Conservation (phyloP, 2,113 vertebrate species). For the Ageneiosus marmoratus region DNA sequence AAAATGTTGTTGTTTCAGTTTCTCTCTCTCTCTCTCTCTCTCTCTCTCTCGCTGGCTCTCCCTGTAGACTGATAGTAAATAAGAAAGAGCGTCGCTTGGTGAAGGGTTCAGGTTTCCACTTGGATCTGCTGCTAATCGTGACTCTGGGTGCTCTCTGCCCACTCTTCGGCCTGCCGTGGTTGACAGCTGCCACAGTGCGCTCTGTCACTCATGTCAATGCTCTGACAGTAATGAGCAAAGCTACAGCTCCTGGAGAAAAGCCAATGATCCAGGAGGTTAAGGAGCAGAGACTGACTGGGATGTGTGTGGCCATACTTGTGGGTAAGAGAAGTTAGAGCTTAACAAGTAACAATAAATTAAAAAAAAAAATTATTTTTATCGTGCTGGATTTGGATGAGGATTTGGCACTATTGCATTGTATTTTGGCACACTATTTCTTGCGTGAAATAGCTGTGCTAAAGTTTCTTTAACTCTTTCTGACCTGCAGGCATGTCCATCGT, state of each 20-base stretch:
- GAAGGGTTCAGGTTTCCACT: constrained; percentile 95
- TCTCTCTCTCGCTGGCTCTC: background rate
- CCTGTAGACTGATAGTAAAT: constrained; percentile 88
- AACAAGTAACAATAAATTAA: background rate
- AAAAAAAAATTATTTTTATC: background rate
- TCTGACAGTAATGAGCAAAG: constrained; percentile 95
- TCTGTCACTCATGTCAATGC: constrained; percentile 95
- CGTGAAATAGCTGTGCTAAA: background rate
- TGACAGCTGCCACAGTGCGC: constrained; percentile 91
- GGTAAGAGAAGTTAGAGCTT: constrained; percentile 75
- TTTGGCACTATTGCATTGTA: background rate
- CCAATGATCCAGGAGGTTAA: constrained; percentile 95
- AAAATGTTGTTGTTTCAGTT: background rate
- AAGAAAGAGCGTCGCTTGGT: constrained; percentile 90
- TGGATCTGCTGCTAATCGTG: constrained; percentile 94
- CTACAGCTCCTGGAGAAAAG: constrained; percentile 90
- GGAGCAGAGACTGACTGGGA: constrained; percentile 91
- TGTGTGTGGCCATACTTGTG: constrained; percentile 87
- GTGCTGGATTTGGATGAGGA: background rate
- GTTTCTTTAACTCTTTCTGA: background rate
- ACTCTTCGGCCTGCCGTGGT: constrained; percentile 93
- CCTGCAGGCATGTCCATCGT: constrained; percentile 91
- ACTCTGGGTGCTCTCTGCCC: constrained; percentile 88
- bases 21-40: background rate
- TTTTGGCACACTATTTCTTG: background rate